A percentile compares a stretch with the other conserved stretches of the same genome.
Conservation (phyloP, 2,888 invertebrate species). For the Pelosia muscerda region DNA sequence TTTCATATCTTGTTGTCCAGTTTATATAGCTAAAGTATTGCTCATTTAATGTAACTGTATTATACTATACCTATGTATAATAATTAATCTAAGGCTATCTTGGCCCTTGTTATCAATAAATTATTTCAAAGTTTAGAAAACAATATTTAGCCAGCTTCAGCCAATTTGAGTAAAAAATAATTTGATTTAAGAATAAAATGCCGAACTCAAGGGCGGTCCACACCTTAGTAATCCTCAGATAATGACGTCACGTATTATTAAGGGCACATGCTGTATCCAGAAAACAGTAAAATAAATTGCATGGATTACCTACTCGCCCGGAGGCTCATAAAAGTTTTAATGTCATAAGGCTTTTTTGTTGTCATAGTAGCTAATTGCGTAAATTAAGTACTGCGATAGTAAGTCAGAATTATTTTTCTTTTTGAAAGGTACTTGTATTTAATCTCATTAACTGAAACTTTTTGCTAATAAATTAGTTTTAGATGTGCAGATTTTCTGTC, state of each 20-base stretch:
- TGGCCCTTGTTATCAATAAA: neutral
- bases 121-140: slow-evolving; percentile 10
- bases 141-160: slow-evolving; percentile 13
- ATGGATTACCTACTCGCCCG: slow-evolving; percentile 68
- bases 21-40: no score
- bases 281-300: slow-evolving; percentile 78
- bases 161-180: slow-evolving; percentile 20
- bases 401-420: slow-evolving; percentile 32
- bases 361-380: slow-evolving; percentile 47
- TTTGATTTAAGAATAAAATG: slow-evolving; percentile 23
- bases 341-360: slow-evolving; percentile 58
- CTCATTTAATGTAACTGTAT: no score
- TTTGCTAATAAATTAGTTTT: no score
- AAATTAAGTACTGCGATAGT: slow-evolving; percentile 26
- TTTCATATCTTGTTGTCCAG: no score
- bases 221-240: slow-evolving; percentile 66
- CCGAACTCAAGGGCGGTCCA: slow-evolving; percentile 41
- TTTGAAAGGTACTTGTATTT: no score
- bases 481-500: no score
- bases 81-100: no score
- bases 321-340: slow-evolving; percentile 69
- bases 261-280: slow-evolving; percentile 66
- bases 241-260: slow-evolving; percentile 79
- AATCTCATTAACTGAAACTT: no score
- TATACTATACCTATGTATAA: no score